Evolutionary conservation across 64 coral and sea anemone genomes (phyloP).

Genomic region (Montipora sp.): DNA sequence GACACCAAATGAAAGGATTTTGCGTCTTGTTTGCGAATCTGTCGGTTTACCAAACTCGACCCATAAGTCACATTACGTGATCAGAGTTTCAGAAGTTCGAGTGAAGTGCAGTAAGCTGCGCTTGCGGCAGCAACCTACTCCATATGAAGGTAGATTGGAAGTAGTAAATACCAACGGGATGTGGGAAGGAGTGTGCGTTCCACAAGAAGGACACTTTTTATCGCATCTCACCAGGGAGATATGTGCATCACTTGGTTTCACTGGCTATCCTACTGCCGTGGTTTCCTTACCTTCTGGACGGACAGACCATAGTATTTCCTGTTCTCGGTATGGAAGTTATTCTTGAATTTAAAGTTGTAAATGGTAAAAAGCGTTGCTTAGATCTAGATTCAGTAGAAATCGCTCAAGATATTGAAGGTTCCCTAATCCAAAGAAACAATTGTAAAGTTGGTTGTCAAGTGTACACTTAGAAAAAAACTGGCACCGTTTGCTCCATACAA

Average conservation of each 20-base stretch:
- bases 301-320: constrained; percentile 1
- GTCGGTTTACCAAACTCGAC: neutral
- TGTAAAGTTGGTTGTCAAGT: too few species aligned
- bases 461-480: too few species aligned
- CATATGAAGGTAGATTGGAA: constrained; percentile 49
- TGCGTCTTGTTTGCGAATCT: neutral
- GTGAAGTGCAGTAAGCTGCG: constrained; percentile 33
- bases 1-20: neutral
- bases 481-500: too few species aligned
- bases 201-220: neutral
- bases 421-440: neutral
- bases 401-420: too few species aligned
- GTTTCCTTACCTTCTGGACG: neutral
- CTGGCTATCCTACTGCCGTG: neutral
- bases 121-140: neutral
- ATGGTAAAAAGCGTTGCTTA: too few species aligned
- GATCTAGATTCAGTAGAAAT: too few species aligned
- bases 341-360: too few species aligned
- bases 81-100: neutral
- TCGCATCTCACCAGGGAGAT: neutral
- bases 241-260: neutral
- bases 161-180: neutral
- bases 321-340: neutral
- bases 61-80: neutral
- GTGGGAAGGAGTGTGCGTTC: constrained; percentile 34